Base-by-base conservation (phyloP, 2,113 vertebrate species). In the Trochalopteron elliotii region DNA sequence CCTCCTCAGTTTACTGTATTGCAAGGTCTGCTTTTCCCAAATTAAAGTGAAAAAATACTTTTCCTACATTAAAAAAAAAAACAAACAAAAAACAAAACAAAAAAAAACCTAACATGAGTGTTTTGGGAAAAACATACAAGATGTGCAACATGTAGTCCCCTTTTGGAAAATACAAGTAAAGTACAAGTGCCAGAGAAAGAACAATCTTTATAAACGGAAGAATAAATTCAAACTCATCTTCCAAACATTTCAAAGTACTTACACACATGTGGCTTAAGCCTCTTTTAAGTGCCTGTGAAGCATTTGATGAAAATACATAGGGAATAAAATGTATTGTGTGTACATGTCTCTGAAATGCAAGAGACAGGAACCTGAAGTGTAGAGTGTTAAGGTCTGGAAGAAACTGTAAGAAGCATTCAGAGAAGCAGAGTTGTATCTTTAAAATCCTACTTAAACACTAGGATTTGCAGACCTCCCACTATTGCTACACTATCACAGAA, bases 31-130 rank as follows among this genome's bases (percentile, higher is more conserved):
- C 10, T 61, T 21, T 84, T 22, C 35, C 7, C 31, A 72, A 50
- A 55, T 33, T 15, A 14, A 60, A 72, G 14, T 49, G 18, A 63
- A 71, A 89, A 86, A 83, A 60, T 8, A 33, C 1, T 33, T 82
- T 31, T 15, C 2, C 9, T 24, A 27, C 7, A 27, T 63, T 28
- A 27, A 27, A 37, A 39, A 19, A 18, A 47, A 55, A 40, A 40
- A 9, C 10, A 40, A 10, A 10, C 40, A 7, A 45, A 68, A 55
- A 40, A 40, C 40, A 40, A 40, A 10, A 10, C 40, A 7, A 45
- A 68, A 45, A 7, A 45, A 68, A 45, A 7, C 52, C 24, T 61
- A 52, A 81, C 0, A 0, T 12, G 5, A 77, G 45, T 2, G 0
- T 27, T 47, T 60, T 59, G 28, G 21, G 35, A 31, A 65, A 57